Evolutionary conservation across 2,797 vertebrate genomes (phyloP), one percentile per base, ranked within the genome.

Genomic region (Betta splendens): DNA sequence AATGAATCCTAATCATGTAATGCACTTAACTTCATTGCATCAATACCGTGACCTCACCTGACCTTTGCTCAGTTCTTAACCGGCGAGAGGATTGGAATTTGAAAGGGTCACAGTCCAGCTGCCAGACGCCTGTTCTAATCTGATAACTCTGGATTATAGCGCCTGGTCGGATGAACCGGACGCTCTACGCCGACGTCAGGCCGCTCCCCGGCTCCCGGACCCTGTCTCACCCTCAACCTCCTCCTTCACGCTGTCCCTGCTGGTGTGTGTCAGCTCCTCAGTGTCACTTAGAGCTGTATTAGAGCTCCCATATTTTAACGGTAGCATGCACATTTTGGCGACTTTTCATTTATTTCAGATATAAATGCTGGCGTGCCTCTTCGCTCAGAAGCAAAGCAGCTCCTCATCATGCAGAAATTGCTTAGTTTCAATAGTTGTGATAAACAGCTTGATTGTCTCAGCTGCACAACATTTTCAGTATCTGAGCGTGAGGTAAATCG

Each of bases 91-190:
- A 87, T 83, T 83, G 69, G 47, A 83, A 72, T 83, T 83, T 69
- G 47, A 83, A 72, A 57, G 58, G 72, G 77, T 74, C 51, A 63
- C 36, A 71, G 59, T 78, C 66, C 74, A 59, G 50, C 75, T 50
- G 53, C 71, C 77, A 79, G 76, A 69, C 13, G 71, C 51, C 61
- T 51, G 47, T 54, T 69, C 59, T 81, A 84, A 85, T 87, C 83
- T 85, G 80, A 72, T 87, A 87, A 86, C 73, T 75, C 61, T 46
- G 83, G 81, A 85, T 86, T 85, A 89, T 70, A 23, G 7, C 4
- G 60, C 65, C 70, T 63, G 22, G 37, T 50, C 58, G 2, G 25
- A 65, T 55, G 42, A 69, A 45, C 42, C 13, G 13, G 31, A 49
- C 59, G 7, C 58, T 47, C 23, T 50, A 44, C 38, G 37, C 44